A percentile compares a stretch with the other conserved stretches of the same genome.
Conservation (phyloP, 2,113 vertebrate species). For the Globicephala melas region DNA sequence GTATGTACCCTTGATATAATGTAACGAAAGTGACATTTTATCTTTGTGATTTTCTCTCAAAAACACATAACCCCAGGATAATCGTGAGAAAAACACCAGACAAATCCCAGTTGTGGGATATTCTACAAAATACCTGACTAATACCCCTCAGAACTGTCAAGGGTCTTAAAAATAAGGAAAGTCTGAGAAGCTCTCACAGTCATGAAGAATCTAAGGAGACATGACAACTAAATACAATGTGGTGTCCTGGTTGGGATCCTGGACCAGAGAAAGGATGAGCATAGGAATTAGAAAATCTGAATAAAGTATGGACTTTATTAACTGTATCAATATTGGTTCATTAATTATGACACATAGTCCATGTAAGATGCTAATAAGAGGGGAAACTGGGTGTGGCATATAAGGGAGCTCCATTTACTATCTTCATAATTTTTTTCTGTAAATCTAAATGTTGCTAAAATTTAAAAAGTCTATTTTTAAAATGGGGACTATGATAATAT, state of each 20-base stretch:
- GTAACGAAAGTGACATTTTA: background rate
- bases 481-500: background rate
- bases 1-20: background rate
- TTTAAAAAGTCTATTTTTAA: background rate
- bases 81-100: background rate
- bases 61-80: background rate
- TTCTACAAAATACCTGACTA: background rate
- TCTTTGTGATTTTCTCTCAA: background rate
- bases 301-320: background rate
- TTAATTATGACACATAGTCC: background rate
- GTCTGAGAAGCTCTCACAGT: background rate
- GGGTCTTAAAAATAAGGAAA: background rate
- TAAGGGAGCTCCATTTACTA: background rate
- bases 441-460: background rate
- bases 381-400: background rate
- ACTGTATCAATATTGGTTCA: background rate
- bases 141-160: background rate
- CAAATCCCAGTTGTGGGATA: background rate
- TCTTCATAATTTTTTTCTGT: background rate
- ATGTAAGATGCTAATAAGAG: background rate
- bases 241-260: background rate
- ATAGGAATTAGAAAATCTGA: background rate
- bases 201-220: background rate
- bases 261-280: background rate
- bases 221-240: background rate